Base-by-base conservation (phyloP, 2,113 vertebrate genomes). In the Morone saxatilis region DNA sequence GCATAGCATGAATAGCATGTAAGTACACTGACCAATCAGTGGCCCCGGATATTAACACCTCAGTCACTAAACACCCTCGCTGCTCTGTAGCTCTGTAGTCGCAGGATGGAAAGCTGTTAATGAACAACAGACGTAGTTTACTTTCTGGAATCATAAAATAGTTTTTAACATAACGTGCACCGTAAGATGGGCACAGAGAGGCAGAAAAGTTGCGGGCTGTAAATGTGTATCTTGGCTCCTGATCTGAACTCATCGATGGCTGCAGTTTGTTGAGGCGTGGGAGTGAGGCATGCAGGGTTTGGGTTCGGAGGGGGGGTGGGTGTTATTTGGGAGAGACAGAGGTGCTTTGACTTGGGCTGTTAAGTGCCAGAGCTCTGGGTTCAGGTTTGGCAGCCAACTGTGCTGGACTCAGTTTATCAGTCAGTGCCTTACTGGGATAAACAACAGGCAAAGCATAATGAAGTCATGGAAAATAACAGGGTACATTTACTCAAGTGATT, bases 61-160 rank as follows among this genome's bases (percentile, higher is more conserved):
- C 43, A 1, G 38, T 22, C 72, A n/a, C 22, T 51, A 4, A 71
- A 78, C 47, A 41, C 40, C 48, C 38, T 1, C 61, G n/a, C 36
- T 7, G 43, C 73, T 71, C 81, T 13, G n/a, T 6, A 4, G 48
- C 36, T 13, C 47, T 59, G 69, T 5, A 7, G 19, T 0, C 31
- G 48, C 43, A 41, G 62, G 13, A 82, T 22, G 17, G 48, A n/a
- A 81, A 77, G 70, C 67, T 81, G 81, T 86, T 87, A 74, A 75
- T 61, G 38, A 80, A 22, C 76, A 74, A 76, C 57, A 40, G 48
- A 36, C 20, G 60, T 10, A 1, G 5, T 53, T 80, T 63, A 14
- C 41, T 60, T 41, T 47, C 57, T 63, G 31, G 45, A 59, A 53
- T 41, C 40, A 43, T 47, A 19, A 36, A 71, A 36, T 20, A 8